Evolutionary conservation across 2,113 vertebrate species (phyloP), one percentile per base, ranked within the genome.

Genomic region (Hemichromis elongatus): DNA sequence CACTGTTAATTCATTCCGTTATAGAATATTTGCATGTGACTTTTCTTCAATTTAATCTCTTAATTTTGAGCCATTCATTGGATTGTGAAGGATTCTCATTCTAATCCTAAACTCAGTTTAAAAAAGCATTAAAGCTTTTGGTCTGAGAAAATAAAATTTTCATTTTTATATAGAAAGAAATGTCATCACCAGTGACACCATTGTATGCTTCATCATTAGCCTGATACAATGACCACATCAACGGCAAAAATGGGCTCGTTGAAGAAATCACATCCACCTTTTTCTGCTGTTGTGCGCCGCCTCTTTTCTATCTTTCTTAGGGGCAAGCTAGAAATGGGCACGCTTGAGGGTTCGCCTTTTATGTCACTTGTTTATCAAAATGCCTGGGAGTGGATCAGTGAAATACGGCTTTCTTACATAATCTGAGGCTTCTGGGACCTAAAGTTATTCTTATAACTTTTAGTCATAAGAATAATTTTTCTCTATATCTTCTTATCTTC

Each of bases 211-310:
- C 50, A 30, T 19, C 40, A 73, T 18, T 28, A 50, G 42, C 24
- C 68, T 50, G 16, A 24, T 50, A 50, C 24, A 50, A 11, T 47
- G 26, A 47, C 26, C 24, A 73, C 2, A 6, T 73, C 40, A 73
- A 47, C 28, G 14, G 16, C 42, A 73, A 50, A 70, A 21, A 30
- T 45, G 21, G 14, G 5, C 42, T 35, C 50, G 5, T 63, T 35
- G 12, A 57, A 9, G 13, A 86, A 83, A 73, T 52, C 28, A 21
- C 16, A 47, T 61, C 68, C 77, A 90, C 28, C 80, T 77, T 63
- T 75, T 79, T 42, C 7, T 90, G 82, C 75, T 56, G 54, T 73
- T 14, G 28, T 91, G 70, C 79, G 26, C 90, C 81, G 86, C 90
- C 80, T 80, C 90, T 85, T 11, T 81, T 79, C 6, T 73, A 7